Conservation (phyloP, 92 coral and sea anemone genomes). For the Porites rus region DNA sequence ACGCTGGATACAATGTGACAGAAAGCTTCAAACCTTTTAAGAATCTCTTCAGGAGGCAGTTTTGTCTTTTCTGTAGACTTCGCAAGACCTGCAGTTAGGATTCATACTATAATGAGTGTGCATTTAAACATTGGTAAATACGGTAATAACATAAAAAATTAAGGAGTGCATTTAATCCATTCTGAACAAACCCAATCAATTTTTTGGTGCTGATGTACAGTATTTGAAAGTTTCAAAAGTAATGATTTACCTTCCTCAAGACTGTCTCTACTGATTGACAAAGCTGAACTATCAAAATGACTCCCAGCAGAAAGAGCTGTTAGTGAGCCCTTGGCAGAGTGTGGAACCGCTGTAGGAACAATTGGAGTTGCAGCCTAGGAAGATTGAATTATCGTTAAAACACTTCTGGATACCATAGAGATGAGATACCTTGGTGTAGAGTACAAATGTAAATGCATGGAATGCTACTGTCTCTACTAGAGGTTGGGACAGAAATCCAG, state of each 20-base stretch:
- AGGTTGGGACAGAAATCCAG: no score
- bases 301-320: slow-evolving; percentile 39
- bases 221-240: no score
- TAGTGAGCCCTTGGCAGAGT: not conserved
- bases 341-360: not conserved
- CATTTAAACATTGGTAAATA: not conserved
- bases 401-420: no score
- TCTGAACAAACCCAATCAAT: no score
- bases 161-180: no score
- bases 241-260: slow-evolving; percentile 94
- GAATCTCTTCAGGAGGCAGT: slow-evolving; percentile 36
- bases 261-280: slow-evolving; percentile 97
- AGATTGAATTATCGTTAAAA: not conserved
- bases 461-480: no score
- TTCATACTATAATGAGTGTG: not conserved
- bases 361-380: slow-evolving; percentile 8
- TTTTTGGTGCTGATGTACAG: no score
- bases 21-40: slow-evolving; percentile 55
- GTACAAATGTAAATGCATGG: no score
- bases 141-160: no score
- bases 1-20: slow-evolving; percentile 7
- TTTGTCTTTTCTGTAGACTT: slow-evolving; percentile 41
- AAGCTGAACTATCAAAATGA: slow-evolving; percentile 72
- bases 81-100: slow-evolving; percentile 8
- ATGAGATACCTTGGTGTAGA: no score